phyloP scores from a whole-genome alignment of 2,113 vertebrate genomes.

The Hydrochoerus hydrochaeris region DNA sequence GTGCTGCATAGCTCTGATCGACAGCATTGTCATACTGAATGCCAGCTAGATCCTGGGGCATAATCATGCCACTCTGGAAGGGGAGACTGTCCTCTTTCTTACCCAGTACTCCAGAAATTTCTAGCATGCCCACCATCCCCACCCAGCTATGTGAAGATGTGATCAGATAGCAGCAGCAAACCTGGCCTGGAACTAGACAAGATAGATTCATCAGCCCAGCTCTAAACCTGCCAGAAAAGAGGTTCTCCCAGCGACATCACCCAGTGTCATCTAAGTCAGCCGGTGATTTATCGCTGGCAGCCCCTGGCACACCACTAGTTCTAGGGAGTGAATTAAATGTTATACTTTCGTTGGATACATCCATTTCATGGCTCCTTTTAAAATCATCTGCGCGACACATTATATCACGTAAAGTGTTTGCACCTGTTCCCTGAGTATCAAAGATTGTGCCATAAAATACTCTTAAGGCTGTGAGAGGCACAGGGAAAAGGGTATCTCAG shows the following conservation, averaged over 20 bases:
- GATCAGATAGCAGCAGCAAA: not conserved
- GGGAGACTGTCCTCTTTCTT: not conserved
- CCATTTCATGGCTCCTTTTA: constrained; percentile 7
- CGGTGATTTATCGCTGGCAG: not conserved
- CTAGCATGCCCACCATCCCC: not conserved
- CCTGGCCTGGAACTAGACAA: not conserved
- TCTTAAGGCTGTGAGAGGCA: not conserved
- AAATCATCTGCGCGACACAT: constrained; percentile 35
- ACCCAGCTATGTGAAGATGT: not conserved
- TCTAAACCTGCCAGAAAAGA: not conserved
- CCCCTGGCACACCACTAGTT: not conserved
- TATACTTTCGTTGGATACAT: not conserved
- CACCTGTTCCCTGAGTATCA: constrained; percentile 7
- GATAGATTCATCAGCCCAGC: not conserved
- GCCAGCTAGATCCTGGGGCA: no score
- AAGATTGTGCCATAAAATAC: not conserved
- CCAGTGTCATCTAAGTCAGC: not conserved
- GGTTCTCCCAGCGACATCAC: not conserved
- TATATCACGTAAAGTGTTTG: constrained; percentile 36
- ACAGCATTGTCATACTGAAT: rapidly evolving
- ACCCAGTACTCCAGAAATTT: not conserved
- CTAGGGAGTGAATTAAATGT: constrained; percentile 32
- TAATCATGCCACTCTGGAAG: not conserved
- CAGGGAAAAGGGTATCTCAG: not conserved
- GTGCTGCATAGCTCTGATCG: not conserved